These are phyloP conservation scores for Prostheceraeus crozeri DNA, from an alignment of 2,888 invertebrate genomes.

Conservation along the genomic window DNA sequence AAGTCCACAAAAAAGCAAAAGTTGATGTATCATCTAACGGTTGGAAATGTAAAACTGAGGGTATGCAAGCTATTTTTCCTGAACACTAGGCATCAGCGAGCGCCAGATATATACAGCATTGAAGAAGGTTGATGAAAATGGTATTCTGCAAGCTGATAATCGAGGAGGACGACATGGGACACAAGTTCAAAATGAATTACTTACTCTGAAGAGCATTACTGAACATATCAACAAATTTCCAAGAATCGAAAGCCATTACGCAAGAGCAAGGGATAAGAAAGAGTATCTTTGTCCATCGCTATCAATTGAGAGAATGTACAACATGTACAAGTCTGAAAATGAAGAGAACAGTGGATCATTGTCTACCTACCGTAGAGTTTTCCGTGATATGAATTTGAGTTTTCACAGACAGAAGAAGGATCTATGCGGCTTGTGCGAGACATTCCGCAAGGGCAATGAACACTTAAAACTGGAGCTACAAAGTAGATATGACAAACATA, in stretches of 20 bases:
- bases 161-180: conserved; percentile 12
- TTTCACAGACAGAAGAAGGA: conserved; percentile 3
- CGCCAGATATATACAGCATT: background rate
- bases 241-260: background rate
- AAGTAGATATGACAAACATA: conserved; percentile 4
- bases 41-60: no score
- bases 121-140: background rate
- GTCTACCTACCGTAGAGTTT: conserved; percentile 1
- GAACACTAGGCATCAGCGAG: background rate
- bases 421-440: conserved; percentile 1
- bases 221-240: conserved; percentile 6
- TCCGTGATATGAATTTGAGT: conserved; percentile 2
- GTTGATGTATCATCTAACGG: no score
- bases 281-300: no score
- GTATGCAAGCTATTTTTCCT: background rate
- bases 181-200: background rate
- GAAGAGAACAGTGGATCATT: no score
- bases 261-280: no score
- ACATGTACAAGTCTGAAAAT: no score
- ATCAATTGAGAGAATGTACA: no score
- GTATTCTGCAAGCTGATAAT: background rate
- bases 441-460: background rate
- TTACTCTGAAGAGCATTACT: background rate
- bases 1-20: no score
- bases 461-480: background rate